These are phyloP conservation scores for Melanocharis versteri DNA, from an alignment of 2,113 vertebrate genomes.

Conservation along the genomic window DNA sequence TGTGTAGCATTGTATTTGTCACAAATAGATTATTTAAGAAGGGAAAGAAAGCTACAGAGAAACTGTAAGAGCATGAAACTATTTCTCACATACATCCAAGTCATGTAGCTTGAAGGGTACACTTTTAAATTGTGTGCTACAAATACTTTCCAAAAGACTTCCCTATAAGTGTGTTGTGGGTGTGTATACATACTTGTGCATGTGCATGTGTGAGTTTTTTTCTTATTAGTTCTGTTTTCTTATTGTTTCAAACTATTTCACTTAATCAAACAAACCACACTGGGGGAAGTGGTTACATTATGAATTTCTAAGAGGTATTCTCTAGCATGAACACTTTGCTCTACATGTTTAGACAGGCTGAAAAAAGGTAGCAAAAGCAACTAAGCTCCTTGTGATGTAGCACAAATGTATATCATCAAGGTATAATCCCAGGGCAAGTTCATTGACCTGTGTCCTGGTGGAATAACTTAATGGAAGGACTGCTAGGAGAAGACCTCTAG, in stretches of 20 bases:
- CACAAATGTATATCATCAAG: background rate
- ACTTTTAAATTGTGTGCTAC: background rate
- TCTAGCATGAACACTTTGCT: background rate
- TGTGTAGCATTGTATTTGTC: accelerated
- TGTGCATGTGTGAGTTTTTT: accelerated
- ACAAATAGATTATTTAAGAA: background rate
- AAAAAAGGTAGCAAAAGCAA: background rate
- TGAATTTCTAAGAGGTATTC: background rate
- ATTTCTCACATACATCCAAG: background rate
- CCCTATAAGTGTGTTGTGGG: background rate
- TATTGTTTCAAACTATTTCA: background rate
- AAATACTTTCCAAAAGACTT: background rate
- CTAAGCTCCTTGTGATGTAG: background rate
- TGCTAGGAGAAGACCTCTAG: background rate
- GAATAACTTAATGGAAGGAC: background rate
- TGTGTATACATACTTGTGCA: background rate
- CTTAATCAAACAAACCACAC: background rate
- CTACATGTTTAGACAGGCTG: background rate
- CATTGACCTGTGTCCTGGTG: background rate
- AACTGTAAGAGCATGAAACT: background rate
- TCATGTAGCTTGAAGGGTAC: background rate
- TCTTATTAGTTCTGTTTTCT: background rate
- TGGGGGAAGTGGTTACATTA: background rate
- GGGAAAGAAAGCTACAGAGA: background rate
- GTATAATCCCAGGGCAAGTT: background rate